Evolutionary conservation across 2,113 vertebrate species (phyloP).

Genomic region (Meleagris gallopavo): DNA sequence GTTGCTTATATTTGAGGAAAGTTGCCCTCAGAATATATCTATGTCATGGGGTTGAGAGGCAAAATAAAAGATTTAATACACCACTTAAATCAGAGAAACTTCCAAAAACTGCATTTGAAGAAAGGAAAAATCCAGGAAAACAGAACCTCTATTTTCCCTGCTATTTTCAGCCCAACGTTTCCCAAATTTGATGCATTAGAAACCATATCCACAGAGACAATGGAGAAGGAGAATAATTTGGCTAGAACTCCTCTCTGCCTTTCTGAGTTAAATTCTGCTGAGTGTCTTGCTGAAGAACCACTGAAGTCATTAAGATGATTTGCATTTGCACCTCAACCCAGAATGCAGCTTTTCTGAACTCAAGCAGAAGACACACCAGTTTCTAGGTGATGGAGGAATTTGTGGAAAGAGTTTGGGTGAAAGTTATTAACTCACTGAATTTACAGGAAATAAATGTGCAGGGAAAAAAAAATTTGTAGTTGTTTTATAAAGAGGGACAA

Average conservation of each 20-base stretch:
- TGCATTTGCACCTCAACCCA: background rate
- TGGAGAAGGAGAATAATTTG: background rate
- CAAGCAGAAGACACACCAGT: rapidly evolving
- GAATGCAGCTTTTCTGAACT: background rate
- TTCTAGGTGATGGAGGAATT: background rate
- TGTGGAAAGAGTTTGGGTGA: background rate
- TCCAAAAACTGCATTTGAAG: background rate
- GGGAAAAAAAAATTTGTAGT: background rate
- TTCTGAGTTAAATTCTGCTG: background rate
- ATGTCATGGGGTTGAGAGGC: background rate
- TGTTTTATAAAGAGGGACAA: background rate
- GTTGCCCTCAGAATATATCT: background rate
- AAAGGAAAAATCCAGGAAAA: background rate
- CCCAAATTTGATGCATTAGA: background rate
- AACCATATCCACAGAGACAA: background rate
- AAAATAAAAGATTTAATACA: background rate
- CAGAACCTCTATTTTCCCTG: background rate
- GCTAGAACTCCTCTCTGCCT: background rate
- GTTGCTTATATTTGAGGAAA: background rate
- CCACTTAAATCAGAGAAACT: background rate
- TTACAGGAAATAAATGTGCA: background rate
- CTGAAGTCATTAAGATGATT: background rate
- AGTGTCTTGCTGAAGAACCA: background rate
- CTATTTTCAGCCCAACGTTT: background rate
- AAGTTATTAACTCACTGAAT: background rate